These are phyloP conservation scores for Dasysyrphus tricinctus DNA, from an alignment of 2,888 invertebrate species.

Conservation along the genomic window DNA sequence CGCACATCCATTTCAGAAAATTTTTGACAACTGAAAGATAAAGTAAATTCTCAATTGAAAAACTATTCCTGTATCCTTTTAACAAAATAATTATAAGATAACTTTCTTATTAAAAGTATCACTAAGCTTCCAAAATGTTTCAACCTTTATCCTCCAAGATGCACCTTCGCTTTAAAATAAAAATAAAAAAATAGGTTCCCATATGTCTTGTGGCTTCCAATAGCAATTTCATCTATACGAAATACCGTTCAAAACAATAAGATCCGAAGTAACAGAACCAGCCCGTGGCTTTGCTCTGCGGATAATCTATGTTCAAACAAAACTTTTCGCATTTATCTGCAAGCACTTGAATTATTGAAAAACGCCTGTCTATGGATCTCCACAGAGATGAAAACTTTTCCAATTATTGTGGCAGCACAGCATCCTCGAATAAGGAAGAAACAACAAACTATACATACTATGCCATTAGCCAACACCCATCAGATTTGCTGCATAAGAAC, in stretches of 20 bases:
- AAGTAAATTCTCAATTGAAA: no score
- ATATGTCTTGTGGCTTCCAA: slow-evolving; percentile 34
- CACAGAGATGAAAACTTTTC: slow-evolving; percentile 81
- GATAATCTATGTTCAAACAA: slow-evolving; percentile 75
- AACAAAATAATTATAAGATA: not conserved
- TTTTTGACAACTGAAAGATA: no score
- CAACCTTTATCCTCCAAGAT: not conserved
- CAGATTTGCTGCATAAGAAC: slow-evolving; percentile 28
- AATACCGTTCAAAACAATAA: slow-evolving; percentile 12
- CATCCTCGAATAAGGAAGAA: slow-evolving; percentile 41
- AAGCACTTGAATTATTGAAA: slow-evolving; percentile 75
- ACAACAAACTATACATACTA: not conserved
- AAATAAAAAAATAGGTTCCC: not conserved
- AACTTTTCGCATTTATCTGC: slow-evolving; percentile 75
- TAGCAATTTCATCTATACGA: slow-evolving; percentile 29
- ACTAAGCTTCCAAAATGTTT: not conserved
- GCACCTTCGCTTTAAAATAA: not conserved
- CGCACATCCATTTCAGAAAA: no score
- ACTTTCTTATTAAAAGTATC: not conserved
- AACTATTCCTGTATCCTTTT: no score
- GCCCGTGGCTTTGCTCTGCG: slow-evolving; percentile 20
- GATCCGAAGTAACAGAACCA: slow-evolving; percentile 35
- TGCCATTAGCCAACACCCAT: slow-evolving; percentile 27
- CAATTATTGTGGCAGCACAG: slow-evolving; percentile 80
- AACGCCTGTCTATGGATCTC: slow-evolving; percentile 75